A percentile compares a stretch with the other conserved stretches of the same genome.
These are phyloP conservation scores for Lycocerus yunnanus DNA, from an alignment of 2,888 invertebrate species.

Conservation along the genomic window DNA sequence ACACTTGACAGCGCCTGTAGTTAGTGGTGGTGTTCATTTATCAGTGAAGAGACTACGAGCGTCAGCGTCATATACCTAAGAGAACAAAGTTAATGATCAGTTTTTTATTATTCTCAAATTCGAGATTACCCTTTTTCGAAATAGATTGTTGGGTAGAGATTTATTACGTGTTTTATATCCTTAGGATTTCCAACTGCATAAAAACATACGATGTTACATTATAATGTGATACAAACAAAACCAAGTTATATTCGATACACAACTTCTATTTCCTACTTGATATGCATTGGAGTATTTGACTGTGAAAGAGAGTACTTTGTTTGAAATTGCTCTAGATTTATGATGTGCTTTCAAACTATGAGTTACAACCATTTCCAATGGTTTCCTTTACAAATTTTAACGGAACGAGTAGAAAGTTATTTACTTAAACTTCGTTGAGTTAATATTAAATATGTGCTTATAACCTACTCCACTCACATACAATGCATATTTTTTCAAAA, in stretches of 20 bases:
- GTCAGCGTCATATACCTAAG: conserved; percentile 31
- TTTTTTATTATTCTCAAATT: conserved; percentile 25
- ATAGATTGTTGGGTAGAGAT: conserved; percentile 25
- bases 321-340: conserved; percentile 25
- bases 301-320: conserved; percentile 23
- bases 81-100: conserved; percentile 29
- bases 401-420: neutral
- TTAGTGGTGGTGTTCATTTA: conserved; percentile 33
- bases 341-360: conserved; percentile 14
- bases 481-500: neutral
- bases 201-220: conserved; percentile 10
- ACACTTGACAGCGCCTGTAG: conserved; percentile 33
- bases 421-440: neutral
- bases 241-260: conserved; percentile 16
- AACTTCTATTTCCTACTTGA: conserved; percentile 26
- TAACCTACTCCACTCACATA: neutral
- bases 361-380: conserved; percentile 19
- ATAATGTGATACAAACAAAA: conserved; percentile 23
- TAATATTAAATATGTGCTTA: neutral
- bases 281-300: conserved; percentile 29
- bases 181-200: conserved; percentile 19
- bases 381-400: conserved; percentile 3
- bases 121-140: conserved; percentile 23
- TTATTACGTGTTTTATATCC: conserved; percentile 27
- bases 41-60: conserved; percentile 32